A percentile compares a stretch with the other conserved stretches of the same genome.
Conservation (phyloP, 2,113 vertebrate species). For the Rhadina sibilatrix region DNA sequence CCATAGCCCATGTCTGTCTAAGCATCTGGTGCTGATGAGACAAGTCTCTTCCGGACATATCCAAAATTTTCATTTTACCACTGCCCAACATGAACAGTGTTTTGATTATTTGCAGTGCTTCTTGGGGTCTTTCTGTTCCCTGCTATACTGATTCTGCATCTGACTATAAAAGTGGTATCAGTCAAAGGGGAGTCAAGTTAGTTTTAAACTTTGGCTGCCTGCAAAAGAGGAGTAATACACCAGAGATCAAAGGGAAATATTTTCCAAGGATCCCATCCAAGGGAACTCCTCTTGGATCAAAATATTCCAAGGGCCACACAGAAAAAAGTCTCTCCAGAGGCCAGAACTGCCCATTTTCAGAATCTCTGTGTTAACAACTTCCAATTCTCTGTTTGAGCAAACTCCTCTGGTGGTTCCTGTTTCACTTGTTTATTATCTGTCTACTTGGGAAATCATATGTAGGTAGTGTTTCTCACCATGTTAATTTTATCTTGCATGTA, state of each 20-base stretch:
- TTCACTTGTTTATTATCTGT: slow-evolving; percentile 55
- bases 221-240: slow-evolving; percentile 67
- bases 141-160: not conserved
- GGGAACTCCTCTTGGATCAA: slow-evolving; percentile 72
- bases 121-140: not conserved
- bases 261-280: slow-evolving; percentile 77
- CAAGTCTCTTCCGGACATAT: not conserved
- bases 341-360: slow-evolving; percentile 51
- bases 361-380: slow-evolving; percentile 42
- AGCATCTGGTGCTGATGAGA: not conserved
- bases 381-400: slow-evolving; percentile 38
- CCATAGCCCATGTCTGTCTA: not conserved
- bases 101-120: not conserved
- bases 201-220: slow-evolving; percentile 73
- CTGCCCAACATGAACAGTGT: not conserved
- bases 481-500: not conserved
- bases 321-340: slow-evolving; percentile 56
- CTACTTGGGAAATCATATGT: slow-evolving; percentile 30
- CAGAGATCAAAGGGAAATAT: slow-evolving; percentile 73
- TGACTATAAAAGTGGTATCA: slow-evolving; percentile 64
- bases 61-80: not conserved
- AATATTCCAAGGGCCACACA: slow-evolving; percentile 75
- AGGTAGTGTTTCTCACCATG: slow-evolving; percentile 8
- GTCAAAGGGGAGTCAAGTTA: slow-evolving; percentile 62
- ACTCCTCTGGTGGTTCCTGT: slow-evolving; percentile 20